Percentiles rank a stretch among this genome's conserved stretches.
Evolutionary conservation across 1,140 invertebrate genomes (phyloP).

Genomic region (Aphidius ervi): DNA sequence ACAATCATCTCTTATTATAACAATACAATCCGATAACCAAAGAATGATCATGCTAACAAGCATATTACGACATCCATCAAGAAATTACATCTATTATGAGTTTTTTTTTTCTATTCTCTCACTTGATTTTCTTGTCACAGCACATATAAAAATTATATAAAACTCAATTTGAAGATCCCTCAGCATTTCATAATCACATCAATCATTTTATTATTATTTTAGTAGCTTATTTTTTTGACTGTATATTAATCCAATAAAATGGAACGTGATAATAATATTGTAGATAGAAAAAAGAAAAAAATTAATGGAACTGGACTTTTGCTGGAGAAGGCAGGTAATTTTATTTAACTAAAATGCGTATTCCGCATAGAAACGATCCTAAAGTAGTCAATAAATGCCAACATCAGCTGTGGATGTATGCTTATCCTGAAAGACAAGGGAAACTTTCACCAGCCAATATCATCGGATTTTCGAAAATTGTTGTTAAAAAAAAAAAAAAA

Average conservation of each 20-base stretch:
- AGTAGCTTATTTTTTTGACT: no score
- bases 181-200: no score
- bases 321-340: slow-evolving; percentile 20
- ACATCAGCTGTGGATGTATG: slow-evolving; percentile 30
- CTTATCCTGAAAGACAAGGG: slow-evolving; percentile 23
- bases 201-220: no score
- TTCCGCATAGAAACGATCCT: slow-evolving; percentile 54
- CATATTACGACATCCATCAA: slow-evolving; percentile 16
- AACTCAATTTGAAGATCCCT: no score
- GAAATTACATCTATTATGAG: not conserved
- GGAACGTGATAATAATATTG: slow-evolving; percentile 52
- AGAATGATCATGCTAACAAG: not conserved
- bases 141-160: no score
- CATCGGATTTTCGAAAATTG: slow-evolving; percentile 53
- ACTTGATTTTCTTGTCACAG: no score
- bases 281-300: not conserved
- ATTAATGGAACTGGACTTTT: slow-evolving; percentile 6
- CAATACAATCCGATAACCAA: slow-evolving; percentile 22
- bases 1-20: slow-evolving; percentile 11
- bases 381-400: slow-evolving; percentile 54
- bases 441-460: slow-evolving; percentile 44
- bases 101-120: no score
- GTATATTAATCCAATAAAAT: slow-evolving; percentile 47
- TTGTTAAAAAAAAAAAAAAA: slow-evolving; percentile 45
- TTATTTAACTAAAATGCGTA: slow-evolving; percentile 52